Evolutionary conservation across 2,113 vertebrate genomes (phyloP).

Genomic region (Eudyptes chrysolophus): DNA sequence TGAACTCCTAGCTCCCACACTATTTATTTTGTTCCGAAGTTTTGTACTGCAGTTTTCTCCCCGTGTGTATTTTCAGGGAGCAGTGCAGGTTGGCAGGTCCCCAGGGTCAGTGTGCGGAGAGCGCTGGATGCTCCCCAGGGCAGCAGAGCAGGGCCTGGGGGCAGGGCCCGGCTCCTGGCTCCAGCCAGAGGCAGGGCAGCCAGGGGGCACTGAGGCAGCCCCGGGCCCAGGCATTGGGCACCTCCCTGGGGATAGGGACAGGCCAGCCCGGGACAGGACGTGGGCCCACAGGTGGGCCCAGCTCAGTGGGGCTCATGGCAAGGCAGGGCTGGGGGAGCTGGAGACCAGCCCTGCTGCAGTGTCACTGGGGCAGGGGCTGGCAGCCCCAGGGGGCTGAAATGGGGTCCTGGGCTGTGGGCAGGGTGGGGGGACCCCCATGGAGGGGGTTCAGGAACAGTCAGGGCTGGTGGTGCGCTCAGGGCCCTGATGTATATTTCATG

Average conservation of each 20-base stretch:
- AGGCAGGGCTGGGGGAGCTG: not conserved
- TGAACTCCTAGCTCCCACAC: not conserved
- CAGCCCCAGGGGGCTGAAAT: not conserved
- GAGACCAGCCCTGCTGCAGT: accelerated
- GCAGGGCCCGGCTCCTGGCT: too few species aligned
- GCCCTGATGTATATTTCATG: not conserved
- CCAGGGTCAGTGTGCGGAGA: too few species aligned
- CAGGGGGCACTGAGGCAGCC: accelerated
- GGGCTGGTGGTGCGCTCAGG: not conserved
- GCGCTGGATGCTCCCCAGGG: accelerated
- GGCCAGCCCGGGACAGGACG: accelerated
- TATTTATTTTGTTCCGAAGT: not conserved
- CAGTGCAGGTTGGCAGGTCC: not conserved
- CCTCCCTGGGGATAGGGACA: too few species aligned
- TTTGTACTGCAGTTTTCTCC: not conserved
- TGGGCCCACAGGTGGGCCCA: too few species aligned
- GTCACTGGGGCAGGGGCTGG: not conserved
- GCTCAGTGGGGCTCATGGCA: not conserved
- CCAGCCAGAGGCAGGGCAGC: not conserved
- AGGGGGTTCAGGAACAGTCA: not conserved
- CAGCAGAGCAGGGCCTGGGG: not conserved
- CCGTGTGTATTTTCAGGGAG: not conserved
- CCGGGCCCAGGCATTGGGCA: accelerated
- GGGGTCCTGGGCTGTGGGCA: not conserved
- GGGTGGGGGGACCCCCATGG: too few species aligned